phyloP scores from a whole-genome alignment of 2,113 vertebrate genomes.

The Brachyhypopomus gauderio region DNA sequence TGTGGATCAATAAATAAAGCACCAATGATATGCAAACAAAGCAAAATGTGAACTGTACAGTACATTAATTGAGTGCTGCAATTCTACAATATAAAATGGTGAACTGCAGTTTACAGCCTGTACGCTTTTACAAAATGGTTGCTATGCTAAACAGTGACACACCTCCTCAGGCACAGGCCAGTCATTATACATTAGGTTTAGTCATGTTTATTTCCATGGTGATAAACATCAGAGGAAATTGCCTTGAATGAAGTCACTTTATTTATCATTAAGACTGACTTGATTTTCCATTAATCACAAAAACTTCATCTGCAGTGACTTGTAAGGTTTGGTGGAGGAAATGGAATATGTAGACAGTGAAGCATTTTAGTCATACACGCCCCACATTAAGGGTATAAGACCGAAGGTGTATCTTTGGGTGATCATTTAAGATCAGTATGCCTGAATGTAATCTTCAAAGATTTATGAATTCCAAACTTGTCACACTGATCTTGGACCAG shows the following conservation, averaged over 20 bases:
- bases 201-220: constrained; percentile 65
- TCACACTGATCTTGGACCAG: neutral
- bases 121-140: constrained; percentile 68
- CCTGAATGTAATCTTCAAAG: neutral
- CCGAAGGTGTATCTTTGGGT: neutral
- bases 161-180: constrained; percentile 73
- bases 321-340: neutral
- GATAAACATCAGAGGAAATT: constrained; percentile 50
- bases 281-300: neutral
- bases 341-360: constrained; percentile 2
- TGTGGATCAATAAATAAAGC: constrained; percentile 50
- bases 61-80: constrained; percentile 43
- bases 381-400: neutral
- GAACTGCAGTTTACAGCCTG: constrained; percentile 61
- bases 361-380: constrained; percentile 6
- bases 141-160: constrained; percentile 70
- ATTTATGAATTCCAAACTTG: neutral
- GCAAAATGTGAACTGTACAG: constrained; percentile 39
- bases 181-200: constrained; percentile 69
- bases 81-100: constrained; percentile 70
- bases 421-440: neutral
- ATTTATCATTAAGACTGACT: neutral
- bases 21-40: constrained; percentile 37
- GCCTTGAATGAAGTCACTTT: neutral
- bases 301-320: neutral